phyloP scores from a whole-genome alignment of 1,140 invertebrate genomes.

The Drosophila albomicans region DNA sequence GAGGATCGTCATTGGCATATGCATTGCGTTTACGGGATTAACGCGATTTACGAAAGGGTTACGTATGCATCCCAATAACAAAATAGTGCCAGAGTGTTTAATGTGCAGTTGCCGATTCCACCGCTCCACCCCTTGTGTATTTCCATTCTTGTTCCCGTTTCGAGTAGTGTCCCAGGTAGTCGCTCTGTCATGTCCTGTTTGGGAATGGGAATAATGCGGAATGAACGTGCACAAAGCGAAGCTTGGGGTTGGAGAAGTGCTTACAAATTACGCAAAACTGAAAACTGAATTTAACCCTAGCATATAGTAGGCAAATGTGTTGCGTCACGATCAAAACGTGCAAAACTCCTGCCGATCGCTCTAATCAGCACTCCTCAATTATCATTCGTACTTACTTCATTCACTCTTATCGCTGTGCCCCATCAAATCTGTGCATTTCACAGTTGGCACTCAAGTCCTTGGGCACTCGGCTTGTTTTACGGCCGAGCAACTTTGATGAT shows the following conservation, averaged over 20 bases:
- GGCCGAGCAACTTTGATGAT: slow-evolving; percentile 32
- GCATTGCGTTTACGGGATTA: slow-evolving; percentile 67
- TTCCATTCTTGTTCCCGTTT: slow-evolving; percentile 27
- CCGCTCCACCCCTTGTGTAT: slow-evolving; percentile 20
- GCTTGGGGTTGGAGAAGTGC: slow-evolving; percentile 48
- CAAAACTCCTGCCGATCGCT: slow-evolving; percentile 49
- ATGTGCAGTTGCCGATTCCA: slow-evolving; percentile 41
- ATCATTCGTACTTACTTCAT: slow-evolving; percentile 30
- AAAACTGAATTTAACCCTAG: slow-evolving; percentile 52
- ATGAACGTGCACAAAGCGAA: slow-evolving; percentile 58
- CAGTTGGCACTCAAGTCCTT: slow-evolving; percentile 1
- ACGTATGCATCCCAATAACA: slow-evolving; percentile 65
- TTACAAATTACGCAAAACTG: slow-evolving; percentile 67
- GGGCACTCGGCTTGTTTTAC: slow-evolving; percentile 33
- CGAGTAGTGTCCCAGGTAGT: slow-evolving; percentile 56
- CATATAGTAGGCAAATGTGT: slow-evolving; percentile 47
- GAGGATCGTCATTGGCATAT: slow-evolving; percentile 25
- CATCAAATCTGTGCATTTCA: slow-evolving; percentile 58
- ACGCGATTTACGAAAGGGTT: slow-evolving; percentile 77
- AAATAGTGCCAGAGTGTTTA: slow-evolving; percentile 54
- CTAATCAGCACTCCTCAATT: slow-evolving; percentile 45
- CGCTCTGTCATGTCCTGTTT: slow-evolving; percentile 22
- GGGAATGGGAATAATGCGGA: slow-evolving; percentile 41
- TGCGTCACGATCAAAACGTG: slow-evolving; percentile 37
- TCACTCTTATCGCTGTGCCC: slow-evolving; percentile 37